phyloP scores from a whole-genome alignment of 2,797 vertebrate species.

The Sandelia bainsii region DNA sequence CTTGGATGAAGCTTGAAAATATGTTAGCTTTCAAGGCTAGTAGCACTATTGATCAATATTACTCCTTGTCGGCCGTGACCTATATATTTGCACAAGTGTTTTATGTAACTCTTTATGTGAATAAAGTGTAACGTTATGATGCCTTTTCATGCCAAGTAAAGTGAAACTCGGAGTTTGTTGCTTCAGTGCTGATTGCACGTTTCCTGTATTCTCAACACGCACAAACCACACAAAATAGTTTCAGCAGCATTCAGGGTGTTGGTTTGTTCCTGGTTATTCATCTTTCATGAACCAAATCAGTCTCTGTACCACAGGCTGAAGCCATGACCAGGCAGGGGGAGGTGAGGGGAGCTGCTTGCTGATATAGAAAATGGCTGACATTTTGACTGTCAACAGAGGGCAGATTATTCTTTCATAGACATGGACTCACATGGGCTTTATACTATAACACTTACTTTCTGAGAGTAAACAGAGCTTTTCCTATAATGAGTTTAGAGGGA shows the following conservation, averaged over 20 bases:
- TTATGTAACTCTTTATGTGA: slow-evolving; percentile 31
- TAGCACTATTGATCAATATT: slow-evolving; percentile 41
- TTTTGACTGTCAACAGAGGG: slow-evolving; percentile 80
- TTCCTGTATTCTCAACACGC: slow-evolving; percentile 69
- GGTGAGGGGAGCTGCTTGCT: slow-evolving; percentile 72
- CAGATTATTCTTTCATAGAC: slow-evolving; percentile 58
- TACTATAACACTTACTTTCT: neutral
- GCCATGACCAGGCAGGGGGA: slow-evolving; percentile 72
- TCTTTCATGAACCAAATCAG: slow-evolving; percentile 66
- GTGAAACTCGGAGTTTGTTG: slow-evolving; percentile 72
- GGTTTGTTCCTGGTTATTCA: slow-evolving; percentile 53
- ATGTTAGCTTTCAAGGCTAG: slow-evolving; percentile 74
- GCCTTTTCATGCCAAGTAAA: slow-evolving; percentile 60
- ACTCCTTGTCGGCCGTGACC: slow-evolving; percentile 40
- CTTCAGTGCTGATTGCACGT: slow-evolving; percentile 64
- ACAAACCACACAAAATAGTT: slow-evolving; percentile 62
- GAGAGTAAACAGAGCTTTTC: neutral
- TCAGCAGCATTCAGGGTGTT: slow-evolving; percentile 49
- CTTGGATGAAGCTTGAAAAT: slow-evolving; percentile 72
- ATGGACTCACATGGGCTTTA: neutral
- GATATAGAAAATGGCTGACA: slow-evolving; percentile 85
- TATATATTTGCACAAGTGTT: slow-evolving; percentile 33
- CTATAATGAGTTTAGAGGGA: neutral
- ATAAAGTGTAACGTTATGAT: slow-evolving; percentile 67
- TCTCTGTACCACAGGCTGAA: slow-evolving; percentile 56